Evolutionary conservation across 2,113 vertebrate genomes (phyloP).

Genomic region (Leptocoma aspasia): DNA sequence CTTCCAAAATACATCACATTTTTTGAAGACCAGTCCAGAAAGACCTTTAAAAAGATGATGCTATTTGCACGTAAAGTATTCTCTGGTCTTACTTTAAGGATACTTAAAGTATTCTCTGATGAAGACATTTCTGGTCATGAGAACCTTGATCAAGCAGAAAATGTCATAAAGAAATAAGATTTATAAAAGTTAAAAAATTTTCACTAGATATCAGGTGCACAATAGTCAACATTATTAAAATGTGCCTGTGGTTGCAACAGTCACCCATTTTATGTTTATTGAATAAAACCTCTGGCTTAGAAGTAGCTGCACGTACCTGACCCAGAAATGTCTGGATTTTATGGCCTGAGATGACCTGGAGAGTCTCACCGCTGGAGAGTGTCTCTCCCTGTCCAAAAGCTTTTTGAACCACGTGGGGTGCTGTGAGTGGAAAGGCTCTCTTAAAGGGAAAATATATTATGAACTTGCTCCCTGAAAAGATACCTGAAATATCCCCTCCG

Average conservation of each 20-base stretch:
- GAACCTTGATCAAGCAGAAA: neutral
- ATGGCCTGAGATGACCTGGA: neutral
- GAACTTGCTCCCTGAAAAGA: neutral
- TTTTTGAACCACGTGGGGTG: neutral
- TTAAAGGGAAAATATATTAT: neutral
- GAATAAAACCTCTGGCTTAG: neutral
- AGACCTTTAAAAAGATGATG: neutral
- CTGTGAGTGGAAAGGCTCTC: neutral
- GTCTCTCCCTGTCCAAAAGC: neutral
- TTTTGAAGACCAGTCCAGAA: neutral
- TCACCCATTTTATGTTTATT: neutral
- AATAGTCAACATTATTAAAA: neutral
- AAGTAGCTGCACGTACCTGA: neutral
- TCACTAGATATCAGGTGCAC: neutral
- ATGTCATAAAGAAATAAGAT: neutral
- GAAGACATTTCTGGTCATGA: neutral
- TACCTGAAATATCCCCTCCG: neutral
- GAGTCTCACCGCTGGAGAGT: rapidly evolving
- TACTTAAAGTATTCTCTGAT: neutral
- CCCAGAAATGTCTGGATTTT: neutral
- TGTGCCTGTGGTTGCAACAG: neutral
- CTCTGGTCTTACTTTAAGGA: too few species aligned
- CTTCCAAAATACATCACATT: neutral
- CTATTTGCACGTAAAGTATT: neutral
- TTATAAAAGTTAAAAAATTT: neutral